These are phyloP conservation scores for Pelvicachromis taeniatus DNA, from an alignment of 2,113 vertebrate species.

Conservation along the genomic window DNA sequence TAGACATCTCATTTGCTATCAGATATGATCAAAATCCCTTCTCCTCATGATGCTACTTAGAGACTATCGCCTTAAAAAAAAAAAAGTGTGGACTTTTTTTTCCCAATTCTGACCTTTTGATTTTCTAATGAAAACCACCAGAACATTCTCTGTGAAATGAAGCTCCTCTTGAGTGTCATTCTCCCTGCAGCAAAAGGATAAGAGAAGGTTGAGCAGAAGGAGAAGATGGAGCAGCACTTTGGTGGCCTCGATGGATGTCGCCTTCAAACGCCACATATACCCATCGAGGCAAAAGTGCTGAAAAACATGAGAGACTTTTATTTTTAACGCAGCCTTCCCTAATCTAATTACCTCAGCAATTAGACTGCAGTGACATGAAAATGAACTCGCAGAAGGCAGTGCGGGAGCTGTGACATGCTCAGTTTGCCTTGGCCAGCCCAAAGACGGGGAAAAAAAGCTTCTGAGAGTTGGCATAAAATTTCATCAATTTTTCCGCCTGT, in stretches of 20 bases:
- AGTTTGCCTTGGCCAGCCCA: slow-evolving; percentile 15
- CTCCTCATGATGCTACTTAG: neutral
- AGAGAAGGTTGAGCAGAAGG: neutral
- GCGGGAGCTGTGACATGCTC: neutral
- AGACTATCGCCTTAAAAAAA: neutral
- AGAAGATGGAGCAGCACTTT: neutral
- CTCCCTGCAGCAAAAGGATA: slow-evolving; percentile 5
- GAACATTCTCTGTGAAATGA: slow-evolving; percentile 32
- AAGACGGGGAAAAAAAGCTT: slow-evolving; percentile 8
- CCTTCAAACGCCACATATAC: slow-evolving; percentile 36
- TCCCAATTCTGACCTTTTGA: slow-evolving; percentile 11
- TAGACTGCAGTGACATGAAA: slow-evolving; percentile 39
- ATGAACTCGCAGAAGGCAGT: slow-evolving; percentile 39
- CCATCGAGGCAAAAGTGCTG: slow-evolving; percentile 7
- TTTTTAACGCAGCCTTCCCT: slow-evolving; percentile 47
- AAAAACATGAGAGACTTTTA: slow-evolving; percentile 27
- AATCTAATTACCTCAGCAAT: slow-evolving; percentile 62
- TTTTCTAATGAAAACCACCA: slow-evolving; percentile 24
- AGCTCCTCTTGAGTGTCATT: slow-evolving; percentile 21
- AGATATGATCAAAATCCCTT: neutral
- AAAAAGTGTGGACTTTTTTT: neutral
- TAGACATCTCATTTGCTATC: neutral
- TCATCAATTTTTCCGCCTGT: slow-evolving; percentile 24
- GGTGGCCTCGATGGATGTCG: neutral
- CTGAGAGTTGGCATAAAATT: slow-evolving; percentile 36